Evolutionary conservation across 2,113 vertebrate species (phyloP), one percentile per base, ranked within the genome.

Genomic region (Seriola dumerili): DNA sequence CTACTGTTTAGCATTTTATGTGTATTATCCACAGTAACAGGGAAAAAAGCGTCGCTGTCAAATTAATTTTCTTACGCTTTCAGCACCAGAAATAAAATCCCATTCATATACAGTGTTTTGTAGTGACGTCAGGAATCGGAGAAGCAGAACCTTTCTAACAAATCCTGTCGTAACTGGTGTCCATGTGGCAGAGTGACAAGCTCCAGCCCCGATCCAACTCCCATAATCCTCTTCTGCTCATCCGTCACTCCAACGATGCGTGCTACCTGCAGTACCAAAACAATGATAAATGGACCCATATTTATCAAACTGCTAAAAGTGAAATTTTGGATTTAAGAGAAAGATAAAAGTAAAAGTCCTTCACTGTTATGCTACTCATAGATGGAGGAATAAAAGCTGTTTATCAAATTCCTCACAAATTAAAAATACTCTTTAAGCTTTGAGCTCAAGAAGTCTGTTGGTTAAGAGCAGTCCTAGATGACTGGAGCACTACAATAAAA

Each of bases 141-240:
- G 40, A 42, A 42, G 40, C 40, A 42, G 40, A 42, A 42, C 40
- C 97, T 97, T 90, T 97, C 97, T 64, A 97, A 85, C 66, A 98
- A 90, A 76, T 97, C 97, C 87, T 93, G 86, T 80, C 97, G 94
- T 65, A 98, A 85, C 79, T 95, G 96, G 42, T 90, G 94, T 25
- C 97, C 96, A 0, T 97, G 96, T 29, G 97, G 96, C 64, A 97
- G 91, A 0, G 95, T 97, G 79, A 98, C 91, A 8, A 97, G 96
- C 89, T 97, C 97, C 91, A 98, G 90, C 25, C 97, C 97, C 0
- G 96, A 97, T n/a, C 55, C 77, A 16, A 96, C 96, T 50, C 97
- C 96, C 96, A 97, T 97, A 8, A 90, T 85, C 62, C 38, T 92
- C 89, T 83, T 94, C 90, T 96, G 96, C 78, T 95, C 92, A 54